These are phyloP conservation scores for Sitobion miscanthi DNA, from an alignment of 1,140 invertebrate species.

Conservation along the genomic window DNA sequence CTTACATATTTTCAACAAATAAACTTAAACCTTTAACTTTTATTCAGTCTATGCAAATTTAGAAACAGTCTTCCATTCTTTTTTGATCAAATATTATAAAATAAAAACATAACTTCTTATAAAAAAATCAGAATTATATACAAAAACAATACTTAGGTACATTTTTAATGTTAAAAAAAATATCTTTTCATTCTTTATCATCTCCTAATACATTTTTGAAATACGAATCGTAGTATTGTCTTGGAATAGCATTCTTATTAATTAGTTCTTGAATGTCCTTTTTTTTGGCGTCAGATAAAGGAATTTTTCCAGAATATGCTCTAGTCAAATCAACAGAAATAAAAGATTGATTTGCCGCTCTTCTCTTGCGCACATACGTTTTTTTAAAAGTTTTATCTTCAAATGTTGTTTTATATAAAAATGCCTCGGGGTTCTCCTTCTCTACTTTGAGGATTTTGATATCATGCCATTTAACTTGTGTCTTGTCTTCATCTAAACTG, in stretches of 20 bases:
- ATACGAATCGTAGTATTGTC: conserved; percentile 18
- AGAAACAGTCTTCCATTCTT: neutral
- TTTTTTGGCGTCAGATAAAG: conserved; percentile 36
- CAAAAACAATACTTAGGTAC: neutral
- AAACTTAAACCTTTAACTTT: neutral
- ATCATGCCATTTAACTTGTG: conserved; percentile 36
- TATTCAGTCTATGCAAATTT: neutral
- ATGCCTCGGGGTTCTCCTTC: neutral
- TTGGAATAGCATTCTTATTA: conserved; percentile 39
- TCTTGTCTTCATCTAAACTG: conserved; percentile 35
- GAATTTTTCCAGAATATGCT: conserved; percentile 43
- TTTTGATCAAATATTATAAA: conserved; percentile 5
- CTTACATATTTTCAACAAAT: neutral
- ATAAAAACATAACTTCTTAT: neutral
- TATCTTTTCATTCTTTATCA: conserved; percentile 23
- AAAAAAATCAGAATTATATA: neutral
- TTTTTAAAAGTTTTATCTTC: conserved; percentile 39
- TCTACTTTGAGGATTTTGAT: conserved; percentile 38
- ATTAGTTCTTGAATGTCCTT: conserved; percentile 39
- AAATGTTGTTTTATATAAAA: conserved; percentile 29
- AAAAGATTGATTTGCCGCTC: conserved; percentile 15
- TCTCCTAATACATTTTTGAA: conserved; percentile 37
- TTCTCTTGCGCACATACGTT: conserved; percentile 16
- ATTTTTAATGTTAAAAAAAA: conserved; percentile 35
- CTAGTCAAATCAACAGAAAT: conserved; percentile 23